These are phyloP conservation scores for Micromussa lordhowensis DNA, from an alignment of 92 coral and sea anemone genomes.

Conservation along the genomic window DNA sequence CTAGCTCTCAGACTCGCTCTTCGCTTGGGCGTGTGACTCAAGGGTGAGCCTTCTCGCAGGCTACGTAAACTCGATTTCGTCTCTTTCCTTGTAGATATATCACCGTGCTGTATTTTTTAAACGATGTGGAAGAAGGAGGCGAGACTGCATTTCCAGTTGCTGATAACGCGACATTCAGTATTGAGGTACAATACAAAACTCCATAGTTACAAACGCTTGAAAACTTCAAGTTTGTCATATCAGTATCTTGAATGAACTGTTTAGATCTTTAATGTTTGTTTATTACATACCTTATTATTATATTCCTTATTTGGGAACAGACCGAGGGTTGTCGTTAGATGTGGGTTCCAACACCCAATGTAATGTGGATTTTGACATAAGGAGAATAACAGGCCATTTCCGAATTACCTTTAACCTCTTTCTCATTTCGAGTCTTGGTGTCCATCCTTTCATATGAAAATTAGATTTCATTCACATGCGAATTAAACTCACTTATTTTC, in stretches of 20 bases:
- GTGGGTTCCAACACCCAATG: neutral
- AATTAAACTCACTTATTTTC: no score
- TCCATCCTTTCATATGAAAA: no score
- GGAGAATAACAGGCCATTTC: no score
- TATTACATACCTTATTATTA: neutral
- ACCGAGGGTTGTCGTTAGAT: no score
- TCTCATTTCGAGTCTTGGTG: no score
- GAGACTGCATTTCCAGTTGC: constrained; percentile 98
- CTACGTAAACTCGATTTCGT: neutral
- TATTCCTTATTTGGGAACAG: neutral
- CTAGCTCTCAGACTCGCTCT: no score
- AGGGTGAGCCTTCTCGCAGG: no score
- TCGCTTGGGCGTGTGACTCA: no score
- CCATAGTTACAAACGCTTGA: neutral
- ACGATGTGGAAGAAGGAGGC: constrained; percentile 96
- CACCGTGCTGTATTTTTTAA: constrained; percentile 88
- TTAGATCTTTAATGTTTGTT: neutral
- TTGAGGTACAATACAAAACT: constrained; percentile 61
- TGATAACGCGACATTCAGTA: constrained; percentile 82
- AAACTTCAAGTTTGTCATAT: neutral
- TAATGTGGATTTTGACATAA: neutral
- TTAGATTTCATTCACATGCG: no score
- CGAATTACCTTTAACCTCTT: no score
- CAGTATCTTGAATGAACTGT: neutral
- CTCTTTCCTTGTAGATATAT: constrained; percentile 60